phyloP scores from a whole-genome alignment of 1,140 invertebrate genomes.

The Lasioglossum baleicum region DNA sequence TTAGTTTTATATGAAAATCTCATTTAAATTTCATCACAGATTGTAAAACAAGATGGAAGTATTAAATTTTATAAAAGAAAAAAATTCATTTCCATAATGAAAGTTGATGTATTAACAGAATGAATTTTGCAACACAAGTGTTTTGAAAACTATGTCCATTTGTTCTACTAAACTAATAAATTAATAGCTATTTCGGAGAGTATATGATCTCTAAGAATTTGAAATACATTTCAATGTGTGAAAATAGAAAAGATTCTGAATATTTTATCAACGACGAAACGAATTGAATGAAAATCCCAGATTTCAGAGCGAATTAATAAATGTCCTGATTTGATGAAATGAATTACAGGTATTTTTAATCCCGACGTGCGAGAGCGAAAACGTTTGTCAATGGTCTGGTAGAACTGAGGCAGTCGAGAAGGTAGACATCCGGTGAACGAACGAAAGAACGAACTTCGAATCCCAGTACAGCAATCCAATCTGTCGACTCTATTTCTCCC shows the following conservation, averaged over 20 bases:
- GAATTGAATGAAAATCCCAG: too few species aligned
- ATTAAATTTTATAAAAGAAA: too few species aligned
- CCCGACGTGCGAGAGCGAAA: background rate
- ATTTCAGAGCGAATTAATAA: background rate
- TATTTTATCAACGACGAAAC: too few species aligned
- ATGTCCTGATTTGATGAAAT: background rate
- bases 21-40: background rate
- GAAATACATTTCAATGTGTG: too few species aligned
- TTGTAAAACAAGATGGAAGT: background rate
- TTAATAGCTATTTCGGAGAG: too few species aligned
- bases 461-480: background rate
- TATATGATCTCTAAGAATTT: too few species aligned
- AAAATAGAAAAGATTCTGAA: too few species aligned
- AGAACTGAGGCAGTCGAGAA: background rate
- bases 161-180: too few species aligned
- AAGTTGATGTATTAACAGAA: too few species aligned
- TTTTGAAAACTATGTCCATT: too few species aligned
- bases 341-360: background rate
- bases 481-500: background rate
- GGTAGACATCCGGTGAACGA: background rate
- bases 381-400: background rate
- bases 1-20: background rate
- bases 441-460: background rate
- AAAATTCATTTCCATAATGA: too few species aligned
- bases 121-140: too few species aligned